Conservation (phyloP, 2,113 vertebrate genomes). For the Carlito syrichta region DNA sequence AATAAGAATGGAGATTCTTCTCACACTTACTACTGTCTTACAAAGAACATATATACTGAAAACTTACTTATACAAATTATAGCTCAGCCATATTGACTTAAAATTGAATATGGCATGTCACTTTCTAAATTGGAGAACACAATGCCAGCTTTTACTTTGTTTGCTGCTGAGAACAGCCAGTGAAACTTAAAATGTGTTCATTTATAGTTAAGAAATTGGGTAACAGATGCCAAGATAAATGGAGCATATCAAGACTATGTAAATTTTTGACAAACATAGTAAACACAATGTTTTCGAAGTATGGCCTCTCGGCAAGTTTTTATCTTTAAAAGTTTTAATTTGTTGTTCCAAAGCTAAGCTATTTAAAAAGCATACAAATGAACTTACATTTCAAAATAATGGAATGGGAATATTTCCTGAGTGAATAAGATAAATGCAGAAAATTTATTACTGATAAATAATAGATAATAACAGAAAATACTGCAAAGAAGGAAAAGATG, state of each 20-base stretch:
- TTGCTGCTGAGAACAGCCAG: background rate
- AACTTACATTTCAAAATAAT: background rate
- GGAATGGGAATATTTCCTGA: background rate
- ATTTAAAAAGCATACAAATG: background rate
- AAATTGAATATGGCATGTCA: background rate
- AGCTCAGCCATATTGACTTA: background rate
- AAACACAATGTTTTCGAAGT: constrained; percentile 26
- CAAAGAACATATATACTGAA: background rate
- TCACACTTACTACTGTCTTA: background rate
- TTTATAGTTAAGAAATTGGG: constrained; percentile 31
- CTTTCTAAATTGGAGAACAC: background rate
- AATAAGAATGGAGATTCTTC: background rate
- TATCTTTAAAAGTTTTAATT: constrained; percentile 1
- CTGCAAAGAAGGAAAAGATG: background rate
- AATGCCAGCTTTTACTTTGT: background rate
- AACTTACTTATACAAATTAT: background rate
- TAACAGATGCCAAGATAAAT: constrained; percentile 46
- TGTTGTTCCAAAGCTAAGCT: background rate
- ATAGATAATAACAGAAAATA: background rate
- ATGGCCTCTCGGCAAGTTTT: background rate
- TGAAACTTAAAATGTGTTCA: background rate
- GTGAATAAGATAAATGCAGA: background rate
- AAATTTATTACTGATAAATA: background rate
- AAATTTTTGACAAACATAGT: constrained; percentile 32
- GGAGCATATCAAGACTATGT: constrained; percentile 8